Percentiles rank a stretch among this genome's conserved stretches.
phyloP scores from a whole-genome alignment of 1,140 invertebrate species.

The Sarcophaga bullata region DNA sequence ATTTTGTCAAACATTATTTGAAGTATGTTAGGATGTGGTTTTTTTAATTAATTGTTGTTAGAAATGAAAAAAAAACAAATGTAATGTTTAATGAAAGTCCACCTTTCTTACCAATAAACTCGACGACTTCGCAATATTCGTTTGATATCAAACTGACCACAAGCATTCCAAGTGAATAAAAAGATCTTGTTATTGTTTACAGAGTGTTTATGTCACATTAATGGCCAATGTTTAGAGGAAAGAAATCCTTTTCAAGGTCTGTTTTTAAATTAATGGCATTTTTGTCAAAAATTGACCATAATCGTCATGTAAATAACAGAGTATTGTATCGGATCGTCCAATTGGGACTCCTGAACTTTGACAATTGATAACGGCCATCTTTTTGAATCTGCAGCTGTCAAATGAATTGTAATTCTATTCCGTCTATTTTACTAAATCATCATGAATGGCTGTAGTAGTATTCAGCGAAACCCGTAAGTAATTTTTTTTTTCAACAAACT shows the following conservation, averaged over 20 bases:
- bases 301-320: too few species aligned
- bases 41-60: neutral
- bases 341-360: too few species aligned
- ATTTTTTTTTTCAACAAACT: too few species aligned
- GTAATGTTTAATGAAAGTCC: neutral
- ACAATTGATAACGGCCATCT: too few species aligned
- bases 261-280: neutral
- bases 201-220: neutral
- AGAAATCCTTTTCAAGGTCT: neutral
- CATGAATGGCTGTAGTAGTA: too few species aligned
- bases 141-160: neutral
- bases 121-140: neutral
- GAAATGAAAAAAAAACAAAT: too few species aligned
- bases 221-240: conserved; percentile 1
- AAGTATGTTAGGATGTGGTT: neutral
- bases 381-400: too few species aligned
- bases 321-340: too few species aligned
- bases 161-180: neutral
- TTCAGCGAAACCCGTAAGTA: too few species aligned
- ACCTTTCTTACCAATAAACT: neutral
- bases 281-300: too few species aligned
- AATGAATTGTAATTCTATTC: too few species aligned
- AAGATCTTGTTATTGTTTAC: neutral
- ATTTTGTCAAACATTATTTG: neutral
- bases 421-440: too few species aligned